Evolutionary conservation across 2,888 invertebrate genomes (phyloP), one percentile per base, ranked within the genome.

Genomic region (Diabrotica balteata): DNA sequence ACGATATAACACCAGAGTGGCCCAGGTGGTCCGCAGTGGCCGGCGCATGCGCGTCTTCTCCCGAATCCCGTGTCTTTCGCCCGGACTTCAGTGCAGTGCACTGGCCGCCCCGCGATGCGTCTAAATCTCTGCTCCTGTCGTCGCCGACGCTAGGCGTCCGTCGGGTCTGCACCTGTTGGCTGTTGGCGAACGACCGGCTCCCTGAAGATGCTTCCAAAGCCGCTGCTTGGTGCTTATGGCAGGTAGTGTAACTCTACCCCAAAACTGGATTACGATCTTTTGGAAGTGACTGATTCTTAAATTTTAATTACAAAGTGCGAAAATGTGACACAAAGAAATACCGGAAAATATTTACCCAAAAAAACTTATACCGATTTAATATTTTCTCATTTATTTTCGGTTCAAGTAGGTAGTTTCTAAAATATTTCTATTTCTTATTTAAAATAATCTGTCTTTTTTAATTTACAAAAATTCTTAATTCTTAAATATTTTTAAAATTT

Each of bases 1-100:
- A 78, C 77, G 75, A 75, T 75, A 76, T 74, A 72, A 73, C 75
- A 74, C 75, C 75, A 73, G 69, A 74, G 75, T 75, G 74, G 79
- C 77, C 77, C 80, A 79, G 80, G 80, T 79, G 81, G 79, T 81
- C 82, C 82, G 82, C 82, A 82, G 78, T 81, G 81, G 75, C 74
- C 76, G 80, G 76, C 78, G 80, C 79, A 75, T 78, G 80, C 81
- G 81, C 80, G 75, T 54, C 71, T 55, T 55, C 63, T 66, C 68
- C 68, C 69, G 73, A 63, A 68, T 73, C 73, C 53, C 53, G 69
- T 69, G 73, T 64, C 73, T 66, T 67, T 66, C 54, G 68, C 66
- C 75, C 73, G 76, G 74, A 75, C 76, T 75, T 73, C 76, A 76
- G 76, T 75, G 75, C 77, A 78, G 76, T 76, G 74, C 76, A 74